phyloP scores from a whole-genome alignment of 2,113 vertebrate genomes.

The Etheostoma cragini region DNA sequence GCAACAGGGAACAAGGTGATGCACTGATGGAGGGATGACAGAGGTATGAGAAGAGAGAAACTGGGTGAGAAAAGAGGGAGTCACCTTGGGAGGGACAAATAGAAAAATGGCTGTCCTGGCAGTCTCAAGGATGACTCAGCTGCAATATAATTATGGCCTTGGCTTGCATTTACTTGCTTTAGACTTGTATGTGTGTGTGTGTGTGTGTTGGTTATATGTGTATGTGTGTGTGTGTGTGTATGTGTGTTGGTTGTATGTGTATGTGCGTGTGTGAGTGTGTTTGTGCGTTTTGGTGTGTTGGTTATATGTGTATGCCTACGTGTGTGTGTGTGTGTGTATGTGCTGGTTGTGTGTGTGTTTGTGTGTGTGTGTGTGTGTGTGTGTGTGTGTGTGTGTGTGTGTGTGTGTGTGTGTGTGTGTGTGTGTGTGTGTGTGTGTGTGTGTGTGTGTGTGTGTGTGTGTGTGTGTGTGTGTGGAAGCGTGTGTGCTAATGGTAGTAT shows the following conservation, averaged over 20 bases:
- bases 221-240: neutral
- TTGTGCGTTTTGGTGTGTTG: neutral
- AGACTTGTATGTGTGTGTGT: neutral
- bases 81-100: slow-evolving; percentile 75
- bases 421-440: neutral
- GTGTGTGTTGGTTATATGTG: no score
- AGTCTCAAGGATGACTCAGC: slow-evolving; percentile 73
- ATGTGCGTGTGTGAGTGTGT: neutral
- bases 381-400: neutral
- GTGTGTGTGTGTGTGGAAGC: neutral
- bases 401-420: neutral
- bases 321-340: neutral
- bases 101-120: slow-evolving; percentile 70
- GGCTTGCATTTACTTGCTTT: slow-evolving; percentile 36
- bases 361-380: no score
- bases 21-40: slow-evolving; percentile 37
- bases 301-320: no score
- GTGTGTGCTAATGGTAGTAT: neutral
- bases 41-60: slow-evolving; percentile 23
- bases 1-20: slow-evolving; percentile 24
- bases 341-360: no score
- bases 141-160: slow-evolving; percentile 51
- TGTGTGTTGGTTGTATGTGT: neutral
- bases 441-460: neutral
- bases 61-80: slow-evolving; percentile 53